phyloP scores from a whole-genome alignment of 2,113 vertebrate species.

The Malaclemys terrapin region DNA sequence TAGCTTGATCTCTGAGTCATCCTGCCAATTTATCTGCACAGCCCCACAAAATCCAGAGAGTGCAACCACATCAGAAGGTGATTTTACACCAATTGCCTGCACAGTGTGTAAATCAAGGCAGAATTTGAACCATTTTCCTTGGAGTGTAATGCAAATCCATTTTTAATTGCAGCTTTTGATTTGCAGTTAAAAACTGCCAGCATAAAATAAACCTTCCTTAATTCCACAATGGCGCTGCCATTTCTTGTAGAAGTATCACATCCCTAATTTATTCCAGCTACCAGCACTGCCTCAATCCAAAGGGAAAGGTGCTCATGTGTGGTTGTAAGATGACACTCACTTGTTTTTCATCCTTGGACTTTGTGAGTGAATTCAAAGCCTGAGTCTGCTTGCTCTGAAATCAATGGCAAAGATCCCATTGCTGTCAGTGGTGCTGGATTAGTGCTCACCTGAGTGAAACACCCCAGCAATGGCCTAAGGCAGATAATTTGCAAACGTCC shows the following conservation, averaged over 20 bases:
- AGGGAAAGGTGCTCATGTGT: neutral
- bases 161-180: neutral
- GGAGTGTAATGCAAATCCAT: neutral
- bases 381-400: neutral
- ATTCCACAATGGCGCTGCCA: neutral
- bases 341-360: neutral
- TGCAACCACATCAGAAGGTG: neutral
- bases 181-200: neutral
- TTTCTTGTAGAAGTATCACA: neutral
- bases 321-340: neutral
- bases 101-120: slow-evolving; percentile 1
- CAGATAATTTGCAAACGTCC: fast-evolving
- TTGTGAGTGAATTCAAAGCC: neutral
- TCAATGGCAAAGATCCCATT: neutral
- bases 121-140: neutral
- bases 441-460: neutral
- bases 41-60: neutral
- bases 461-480: neutral
- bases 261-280: neutral
- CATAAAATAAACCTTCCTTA: neutral
- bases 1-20: slow-evolving; percentile 68
- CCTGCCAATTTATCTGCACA: slow-evolving; percentile 38
- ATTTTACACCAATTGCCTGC: neutral
- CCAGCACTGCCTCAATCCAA: neutral
- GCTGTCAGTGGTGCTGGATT: neutral